Conservation (phyloP, 2,113 vertebrate genomes). For the Cygnus buccinator region DNA sequence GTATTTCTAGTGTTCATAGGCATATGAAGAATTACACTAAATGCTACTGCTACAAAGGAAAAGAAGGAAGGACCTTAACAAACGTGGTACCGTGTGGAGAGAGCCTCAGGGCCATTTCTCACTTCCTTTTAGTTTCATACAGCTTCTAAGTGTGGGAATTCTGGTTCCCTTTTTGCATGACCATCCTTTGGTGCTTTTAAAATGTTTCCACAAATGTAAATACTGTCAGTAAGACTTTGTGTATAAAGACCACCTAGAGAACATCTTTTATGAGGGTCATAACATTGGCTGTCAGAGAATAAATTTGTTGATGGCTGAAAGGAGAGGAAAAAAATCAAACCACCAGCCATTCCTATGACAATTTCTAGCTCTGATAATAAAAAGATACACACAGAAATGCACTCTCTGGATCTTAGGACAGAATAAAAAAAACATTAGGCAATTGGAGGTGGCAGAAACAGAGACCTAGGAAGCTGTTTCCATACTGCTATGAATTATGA, state of each 20-base stretch:
- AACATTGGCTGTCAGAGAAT: neutral
- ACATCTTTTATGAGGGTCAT: neutral
- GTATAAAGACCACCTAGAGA: neutral
- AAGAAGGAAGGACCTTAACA: neutral
- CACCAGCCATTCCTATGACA: neutral
- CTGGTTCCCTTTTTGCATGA: neutral
- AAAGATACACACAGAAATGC: no score
- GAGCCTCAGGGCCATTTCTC: neutral
- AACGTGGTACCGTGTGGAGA: neutral
- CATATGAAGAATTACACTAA: neutral
- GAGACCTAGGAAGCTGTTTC: neutral
- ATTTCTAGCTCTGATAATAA: neutral
- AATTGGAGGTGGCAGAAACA: rapidly evolving
- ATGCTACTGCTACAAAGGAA: neutral
- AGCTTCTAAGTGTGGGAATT: neutral
- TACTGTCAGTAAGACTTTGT: neutral
- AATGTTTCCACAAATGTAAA: neutral
- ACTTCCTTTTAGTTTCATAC: neutral
- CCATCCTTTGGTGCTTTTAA: neutral
- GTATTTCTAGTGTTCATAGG: neutral
- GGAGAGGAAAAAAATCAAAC: neutral
- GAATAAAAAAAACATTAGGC: neutral
- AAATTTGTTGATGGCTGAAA: neutral
- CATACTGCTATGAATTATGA: neutral
- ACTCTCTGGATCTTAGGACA: neutral